Evolutionary conservation across 2,113 vertebrate genomes (phyloP), one percentile per base, ranked within the genome.

Genomic region (Anoura caudifer): DNA sequence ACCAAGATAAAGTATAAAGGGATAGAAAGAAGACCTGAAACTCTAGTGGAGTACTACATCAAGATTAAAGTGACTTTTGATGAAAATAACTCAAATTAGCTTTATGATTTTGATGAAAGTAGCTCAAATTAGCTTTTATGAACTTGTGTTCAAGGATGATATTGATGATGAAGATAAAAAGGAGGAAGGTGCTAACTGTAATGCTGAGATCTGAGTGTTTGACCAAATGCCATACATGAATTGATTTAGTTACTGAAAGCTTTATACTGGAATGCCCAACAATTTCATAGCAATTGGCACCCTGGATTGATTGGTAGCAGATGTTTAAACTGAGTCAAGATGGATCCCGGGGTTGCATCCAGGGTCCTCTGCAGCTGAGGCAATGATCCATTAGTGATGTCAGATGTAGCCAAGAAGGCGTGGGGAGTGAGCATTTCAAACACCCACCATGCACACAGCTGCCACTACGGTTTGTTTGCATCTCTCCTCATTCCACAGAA

Each of bases 51-150:
- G 97, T 99, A 99, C 97, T 99, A 99, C 97, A 98, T 99, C 97
- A 99, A 99, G 99, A 99, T 98, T 97, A 98, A 99, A 98, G 99
- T 99, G 97, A 98, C 99, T 98, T 99, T 99, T 96, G 99, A 99
- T 94, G 99, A 99, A 98, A 99, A 99, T 98, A 99, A 98, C 97
- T 99, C 99, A 28, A 99, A 99, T 98, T 98, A 99, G 91, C 98
- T 99, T 77, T 77, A 50, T n/a, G 45, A 63, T 98, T 99, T 99
- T 96, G 99, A 99, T 95, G 99, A 99, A 98, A 99, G 99, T 98
- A 99, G 98, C 97, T 99, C 99, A 28, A 99, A 99, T 98, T 98
- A 99, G 91, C 99, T 31, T 99, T 77, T 77, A 52, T n/a, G 75
- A 63, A 31, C 61, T 63, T 63, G 28, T 63, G 75, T 97, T 99